Base-by-base conservation (phyloP, 2,797 vertebrate species). In the Craterocephalus amniculus region DNA sequence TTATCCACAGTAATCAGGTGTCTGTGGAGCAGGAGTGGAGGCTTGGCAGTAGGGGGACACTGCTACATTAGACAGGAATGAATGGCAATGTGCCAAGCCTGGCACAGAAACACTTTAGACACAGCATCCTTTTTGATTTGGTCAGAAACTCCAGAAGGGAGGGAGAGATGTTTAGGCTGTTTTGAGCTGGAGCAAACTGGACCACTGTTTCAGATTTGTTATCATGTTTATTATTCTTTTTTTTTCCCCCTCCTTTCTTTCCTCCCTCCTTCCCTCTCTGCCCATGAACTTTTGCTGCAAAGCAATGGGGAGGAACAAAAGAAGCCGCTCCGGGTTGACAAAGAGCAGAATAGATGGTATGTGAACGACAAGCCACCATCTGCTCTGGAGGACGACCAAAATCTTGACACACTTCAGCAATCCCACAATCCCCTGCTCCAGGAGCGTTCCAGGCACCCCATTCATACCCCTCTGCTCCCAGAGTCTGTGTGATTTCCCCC, bases 301-400 rank as follows among this genome's bases (percentile, higher is more conserved):
- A 95, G 93, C 94, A 87, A 94, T 92, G 94, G 93, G 93, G 95
- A 96, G 93, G 94, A 97, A 96, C 96, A 97, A 96, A 97, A 96
- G 95, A 93, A 95, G 94, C 94, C 92, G 94, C 93, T 94, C 94
- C 93, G 95, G 94, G 94, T 95, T 96, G 95, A 98, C 96, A 98
- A 97, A 97, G 96, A 94, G 95, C 96, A 97, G 97, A 98, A 97
- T 96, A 95, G 96, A 96, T 95, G 95, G 94, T 95, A 95, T 96
- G 96, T 81, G 88, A 89, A 89, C 76, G 91, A 95, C 94, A 93
- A 96, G 95, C 97, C 95, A 94, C 97, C 97, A 98, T 98, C 97
- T 98, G 97, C 95, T 96, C 95, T 97, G 97, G 97, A 98, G 96
- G 92, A 96, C 91, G 94, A 96, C 96, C 97, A 98, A 97, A 93